Percentiles rank a stretch among this genome's conserved stretches.
These are phyloP conservation scores for Reinhardtius hippoglossoides DNA, from an alignment of 2,113 vertebrate genomes.

Conservation along the genomic window DNA sequence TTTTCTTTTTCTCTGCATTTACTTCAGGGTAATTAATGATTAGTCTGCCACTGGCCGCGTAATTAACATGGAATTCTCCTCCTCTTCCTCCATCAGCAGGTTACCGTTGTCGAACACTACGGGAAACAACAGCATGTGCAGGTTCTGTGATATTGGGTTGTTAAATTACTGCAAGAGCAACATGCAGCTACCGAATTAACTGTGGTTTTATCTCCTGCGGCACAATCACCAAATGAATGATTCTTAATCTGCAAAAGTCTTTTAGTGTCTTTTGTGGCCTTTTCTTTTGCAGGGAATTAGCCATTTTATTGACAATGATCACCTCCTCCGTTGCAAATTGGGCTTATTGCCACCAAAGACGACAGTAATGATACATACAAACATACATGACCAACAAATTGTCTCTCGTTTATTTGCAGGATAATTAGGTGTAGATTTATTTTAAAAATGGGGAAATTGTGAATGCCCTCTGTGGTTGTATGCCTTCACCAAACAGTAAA, in stretches of 20 bases:
- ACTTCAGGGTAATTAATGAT: constrained; percentile 35
- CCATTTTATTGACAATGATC: not conserved
- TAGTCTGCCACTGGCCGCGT: not conserved
- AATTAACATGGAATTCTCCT: not conserved
- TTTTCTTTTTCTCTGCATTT: constrained; percentile 24
- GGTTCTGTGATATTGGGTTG: not conserved
- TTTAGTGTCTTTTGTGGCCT: not conserved
- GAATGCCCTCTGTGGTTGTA: no score
- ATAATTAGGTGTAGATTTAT: no score
- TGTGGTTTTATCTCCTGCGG: not conserved
- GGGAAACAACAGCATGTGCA: not conserved
- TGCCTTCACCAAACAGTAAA: no score
- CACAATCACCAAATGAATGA: not conserved
- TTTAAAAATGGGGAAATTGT: no score
- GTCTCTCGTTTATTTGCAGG: no score
- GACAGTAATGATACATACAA: no score
- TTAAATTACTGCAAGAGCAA: not conserved
- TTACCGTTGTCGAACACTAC: not conserved
- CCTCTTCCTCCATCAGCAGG: not conserved
- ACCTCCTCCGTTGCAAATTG: no score
- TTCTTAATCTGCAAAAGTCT: not conserved
- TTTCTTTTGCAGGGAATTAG: not conserved
- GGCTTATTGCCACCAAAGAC: no score
- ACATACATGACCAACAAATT: no score
- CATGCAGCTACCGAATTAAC: not conserved